Evolutionary conservation across 2,113 vertebrate species (phyloP).

Genomic region (Dasyprocta punctata): DNA sequence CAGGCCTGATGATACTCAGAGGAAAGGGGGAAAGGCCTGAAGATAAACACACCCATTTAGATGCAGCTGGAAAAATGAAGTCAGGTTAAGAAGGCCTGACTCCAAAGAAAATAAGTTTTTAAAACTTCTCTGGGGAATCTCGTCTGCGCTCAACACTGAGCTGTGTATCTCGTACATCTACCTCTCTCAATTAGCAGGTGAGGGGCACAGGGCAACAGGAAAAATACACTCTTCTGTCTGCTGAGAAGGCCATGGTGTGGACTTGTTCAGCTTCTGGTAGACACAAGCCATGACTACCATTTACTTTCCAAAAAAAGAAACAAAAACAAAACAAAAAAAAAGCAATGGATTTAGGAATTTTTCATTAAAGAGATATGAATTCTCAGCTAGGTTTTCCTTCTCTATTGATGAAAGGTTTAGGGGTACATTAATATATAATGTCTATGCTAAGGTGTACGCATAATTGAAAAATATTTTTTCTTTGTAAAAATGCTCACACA

Average conservation of each 20-base stretch:
- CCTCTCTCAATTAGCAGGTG: conserved; percentile 40
- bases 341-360: neutral
- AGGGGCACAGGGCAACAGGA: neutral
- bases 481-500: conserved; percentile 14
- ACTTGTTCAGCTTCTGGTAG: neutral
- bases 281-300: neutral
- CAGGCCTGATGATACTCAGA: neutral
- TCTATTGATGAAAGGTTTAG: conserved; percentile 42
- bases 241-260: neutral
- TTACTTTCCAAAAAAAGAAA: neutral
- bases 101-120: conserved; percentile 74
- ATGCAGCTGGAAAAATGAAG: conserved; percentile 71
- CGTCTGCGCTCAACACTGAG: neutral
- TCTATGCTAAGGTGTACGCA: neutral
- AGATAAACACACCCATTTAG: conserved; percentile 55
- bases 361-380: conserved; percentile 17
- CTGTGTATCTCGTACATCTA: neutral
- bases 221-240: neutral
- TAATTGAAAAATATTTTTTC: conserved; percentile 3
- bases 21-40: neutral
- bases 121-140: conserved; percentile 53
- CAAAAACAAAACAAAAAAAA: too few species aligned
- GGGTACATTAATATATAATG: neutral
- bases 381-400: neutral
- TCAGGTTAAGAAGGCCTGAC: conserved; percentile 46